phyloP scores from a whole-genome alignment of 2,888 invertebrate genomes.

The Caenorhabditis japonica region DNA sequence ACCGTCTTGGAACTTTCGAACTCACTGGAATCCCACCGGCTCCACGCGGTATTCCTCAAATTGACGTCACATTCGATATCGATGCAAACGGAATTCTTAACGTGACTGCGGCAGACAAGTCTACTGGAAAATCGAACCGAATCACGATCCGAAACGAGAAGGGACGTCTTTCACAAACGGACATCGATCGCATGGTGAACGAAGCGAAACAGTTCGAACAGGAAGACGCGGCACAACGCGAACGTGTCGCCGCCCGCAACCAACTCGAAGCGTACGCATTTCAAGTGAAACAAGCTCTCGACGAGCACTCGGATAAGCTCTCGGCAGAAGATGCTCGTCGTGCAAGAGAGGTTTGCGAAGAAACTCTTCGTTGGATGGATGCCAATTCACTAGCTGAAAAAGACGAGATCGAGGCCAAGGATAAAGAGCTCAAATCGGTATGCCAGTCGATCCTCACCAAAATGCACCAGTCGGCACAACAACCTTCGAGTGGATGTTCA shows the following conservation, averaged over 20 bases:
- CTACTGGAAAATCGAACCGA: slow-evolving; percentile 73
- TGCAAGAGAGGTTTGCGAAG: slow-evolving; percentile 89
- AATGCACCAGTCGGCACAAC: slow-evolving; percentile 51
- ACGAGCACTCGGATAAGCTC: slow-evolving; percentile 85
- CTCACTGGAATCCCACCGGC: slow-evolving; percentile 79
- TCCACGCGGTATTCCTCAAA: slow-evolving; percentile 79
- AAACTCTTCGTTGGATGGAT: slow-evolving; percentile 85
- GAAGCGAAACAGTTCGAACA: slow-evolving; percentile 91
- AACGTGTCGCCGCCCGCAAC: slow-evolving; percentile 85
- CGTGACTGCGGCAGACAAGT: slow-evolving; percentile 74
- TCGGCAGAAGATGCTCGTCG: slow-evolving; percentile 86
- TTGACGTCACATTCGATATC: slow-evolving; percentile 79
- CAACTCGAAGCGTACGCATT: slow-evolving; percentile 86
- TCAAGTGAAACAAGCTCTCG: slow-evolving; percentile 69
- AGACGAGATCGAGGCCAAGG: slow-evolving; percentile 69
- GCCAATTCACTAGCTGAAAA: slow-evolving; percentile 86
- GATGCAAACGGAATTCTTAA: slow-evolving; percentile 77
- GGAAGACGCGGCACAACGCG: slow-evolving; percentile 81
- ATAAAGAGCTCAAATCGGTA: slow-evolving; percentile 63
- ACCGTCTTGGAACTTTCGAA: slow-evolving; percentile 76
- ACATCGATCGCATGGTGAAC: slow-evolving; percentile 87
- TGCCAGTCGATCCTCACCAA: slow-evolving; percentile 66
- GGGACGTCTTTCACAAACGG: slow-evolving; percentile 89
- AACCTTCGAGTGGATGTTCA: slow-evolving; percentile 48
- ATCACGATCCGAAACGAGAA: slow-evolving; percentile 80